Evolutionary conservation across 2,797 vertebrate species (phyloP).

Genomic region (Mionectes olivaceus): DNA sequence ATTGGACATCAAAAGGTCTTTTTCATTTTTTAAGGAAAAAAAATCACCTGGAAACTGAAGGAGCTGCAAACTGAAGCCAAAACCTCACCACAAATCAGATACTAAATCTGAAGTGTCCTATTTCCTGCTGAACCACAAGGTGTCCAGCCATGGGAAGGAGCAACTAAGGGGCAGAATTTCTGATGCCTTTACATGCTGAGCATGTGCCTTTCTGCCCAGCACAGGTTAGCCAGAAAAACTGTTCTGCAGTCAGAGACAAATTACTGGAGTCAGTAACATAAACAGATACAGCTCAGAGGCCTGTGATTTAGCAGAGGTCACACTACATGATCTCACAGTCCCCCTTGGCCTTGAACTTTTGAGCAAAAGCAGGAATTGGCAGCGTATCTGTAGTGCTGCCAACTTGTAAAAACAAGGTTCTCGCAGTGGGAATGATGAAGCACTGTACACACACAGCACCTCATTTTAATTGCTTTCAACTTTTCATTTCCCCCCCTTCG

Average conservation of each 20-base stretch:
- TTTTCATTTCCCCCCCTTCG: neutral
- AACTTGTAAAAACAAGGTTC: conserved; percentile 63
- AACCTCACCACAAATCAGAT: neutral
- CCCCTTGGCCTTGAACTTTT: conserved; percentile 45
- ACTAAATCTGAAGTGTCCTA: neutral
- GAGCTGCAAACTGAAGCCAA: neutral
- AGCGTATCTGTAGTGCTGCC: neutral
- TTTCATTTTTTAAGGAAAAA: neutral
- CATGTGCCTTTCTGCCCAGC: neutral
- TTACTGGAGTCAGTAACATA: neutral
- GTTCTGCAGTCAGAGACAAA: conserved; percentile 14
- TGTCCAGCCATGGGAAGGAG: neutral
- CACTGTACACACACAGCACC: conserved; percentile 41
- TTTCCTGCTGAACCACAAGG: neutral
- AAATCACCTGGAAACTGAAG: neutral
- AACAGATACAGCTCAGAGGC: conserved; percentile 10
- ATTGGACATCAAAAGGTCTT: neutral
- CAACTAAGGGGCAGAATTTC: neutral
- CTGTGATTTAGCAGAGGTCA: conserved; percentile 53
- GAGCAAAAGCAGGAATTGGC: conserved; percentile 64
- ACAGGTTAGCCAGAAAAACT: neutral
- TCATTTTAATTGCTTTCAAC: conserved; percentile 59
- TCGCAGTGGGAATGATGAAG: conserved; percentile 54
- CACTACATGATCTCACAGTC: neutral
- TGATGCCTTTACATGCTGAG: neutral